These are phyloP conservation scores for Mythimna impura DNA, from an alignment of 2,888 invertebrate genomes.

Conservation along the genomic window DNA sequence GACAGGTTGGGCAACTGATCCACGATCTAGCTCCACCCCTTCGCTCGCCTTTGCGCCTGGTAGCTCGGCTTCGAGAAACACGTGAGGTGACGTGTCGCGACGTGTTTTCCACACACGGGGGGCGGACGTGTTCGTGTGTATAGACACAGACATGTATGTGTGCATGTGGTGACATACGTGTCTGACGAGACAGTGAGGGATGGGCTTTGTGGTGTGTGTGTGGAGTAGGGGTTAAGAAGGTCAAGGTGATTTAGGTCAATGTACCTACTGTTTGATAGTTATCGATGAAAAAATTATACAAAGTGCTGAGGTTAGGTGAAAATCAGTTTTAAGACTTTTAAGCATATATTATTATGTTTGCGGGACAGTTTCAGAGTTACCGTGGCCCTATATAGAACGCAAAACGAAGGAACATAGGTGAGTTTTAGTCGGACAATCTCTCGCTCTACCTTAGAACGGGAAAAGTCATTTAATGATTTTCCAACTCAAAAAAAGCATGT, in stretches of 20 bases:
- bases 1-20: conserved; percentile 29
- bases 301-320: too few relatives aligned
- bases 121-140: conserved; percentile 1
- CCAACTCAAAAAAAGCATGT: too few relatives aligned
- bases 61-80: conserved; percentile 52
- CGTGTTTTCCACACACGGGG: conserved; percentile 54
- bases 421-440: too few relatives aligned
- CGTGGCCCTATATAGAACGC: too few relatives aligned
- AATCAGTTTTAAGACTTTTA: too few relatives aligned
- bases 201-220: conserved; percentile 7
- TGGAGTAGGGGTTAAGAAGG: conserved; percentile 20
- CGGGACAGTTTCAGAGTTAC: too few relatives aligned
- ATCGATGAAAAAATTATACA: too few relatives aligned
- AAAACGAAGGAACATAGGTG: too few relatives aligned
- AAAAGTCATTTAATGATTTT: too few relatives aligned
- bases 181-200: conserved; percentile 23
- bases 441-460: too few relatives aligned
- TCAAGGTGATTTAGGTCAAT: conserved; percentile 30
- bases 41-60: conserved; percentile 47
- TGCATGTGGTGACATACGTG: conserved; percentile 30
- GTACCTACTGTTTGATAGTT: background rate
- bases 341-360: too few relatives aligned
- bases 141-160: conserved; percentile 12
- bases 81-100: conserved; percentile 61
- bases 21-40: conserved; percentile 4